Conservation (phyloP, 2,888 invertebrate genomes). For the Caenorhabditis macrosperma region DNA sequence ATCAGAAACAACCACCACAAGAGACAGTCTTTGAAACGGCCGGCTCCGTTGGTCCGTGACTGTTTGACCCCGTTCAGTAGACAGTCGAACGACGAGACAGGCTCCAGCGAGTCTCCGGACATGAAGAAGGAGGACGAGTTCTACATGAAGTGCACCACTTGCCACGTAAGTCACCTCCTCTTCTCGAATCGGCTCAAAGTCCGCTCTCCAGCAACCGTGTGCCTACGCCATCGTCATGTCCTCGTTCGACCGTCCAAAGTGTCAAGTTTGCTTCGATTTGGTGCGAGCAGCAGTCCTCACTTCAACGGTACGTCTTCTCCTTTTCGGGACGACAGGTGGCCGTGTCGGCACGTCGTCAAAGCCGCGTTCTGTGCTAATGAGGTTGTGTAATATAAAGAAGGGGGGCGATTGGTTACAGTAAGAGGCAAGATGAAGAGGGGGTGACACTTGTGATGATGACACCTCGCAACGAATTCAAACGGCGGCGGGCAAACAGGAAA, state of each 20-base stretch:
- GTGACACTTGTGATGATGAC: conserved; percentile 50
- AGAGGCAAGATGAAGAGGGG: conserved; percentile 51
- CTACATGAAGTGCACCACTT: conserved; percentile 63
- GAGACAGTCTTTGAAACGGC: conserved; percentile 68
- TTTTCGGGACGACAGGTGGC: conserved; percentile 53
- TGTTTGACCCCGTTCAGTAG: conserved; percentile 69
- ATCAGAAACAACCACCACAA: conserved; percentile 73
- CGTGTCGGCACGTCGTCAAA: conserved; percentile 40
- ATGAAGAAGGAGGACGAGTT: conserved; percentile 67
- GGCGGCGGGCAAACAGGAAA: neutral
- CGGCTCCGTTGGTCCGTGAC: conserved; percentile 58
- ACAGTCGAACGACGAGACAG: conserved; percentile 70
- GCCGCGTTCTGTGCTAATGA: conserved; percentile 50
- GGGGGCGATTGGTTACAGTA: conserved; percentile 49
- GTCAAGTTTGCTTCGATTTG: conserved; percentile 71
- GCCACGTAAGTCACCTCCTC: conserved; percentile 44
- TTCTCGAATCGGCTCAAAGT: neutral
- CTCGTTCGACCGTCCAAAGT: conserved; percentile 71
- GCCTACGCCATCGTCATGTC: conserved; percentile 70
- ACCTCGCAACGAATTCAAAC: conserved; percentile 5
- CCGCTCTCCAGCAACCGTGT: conserved; percentile 35
- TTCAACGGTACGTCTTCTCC: conserved; percentile 39
- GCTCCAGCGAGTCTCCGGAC: conserved; percentile 67
- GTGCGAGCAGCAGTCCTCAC: conserved; percentile 51
- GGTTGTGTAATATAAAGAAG: conserved; percentile 60